Base-by-base conservation (phyloP, 2,113 vertebrate genomes). In the Elachura formosa region DNA sequence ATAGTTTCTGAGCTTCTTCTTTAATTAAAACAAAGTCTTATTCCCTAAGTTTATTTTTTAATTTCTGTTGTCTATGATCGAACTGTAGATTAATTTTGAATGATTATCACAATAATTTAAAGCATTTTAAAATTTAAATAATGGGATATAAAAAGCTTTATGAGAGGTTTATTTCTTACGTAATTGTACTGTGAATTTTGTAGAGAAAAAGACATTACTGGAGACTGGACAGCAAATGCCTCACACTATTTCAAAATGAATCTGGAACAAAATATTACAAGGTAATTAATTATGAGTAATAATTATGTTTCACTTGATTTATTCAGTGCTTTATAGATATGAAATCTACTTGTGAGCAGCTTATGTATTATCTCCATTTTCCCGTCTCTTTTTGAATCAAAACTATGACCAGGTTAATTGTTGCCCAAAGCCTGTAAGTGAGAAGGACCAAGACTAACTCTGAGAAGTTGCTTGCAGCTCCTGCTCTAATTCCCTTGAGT, bases 141-240 rank as follows among this genome's bases (percentile, higher is more conserved):
- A 72, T 61, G 0, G 1, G 18, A 31, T 61, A 69, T 43, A 3
- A 40, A 64, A 76, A 59, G 24, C 23, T 10, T 5, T 48, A 5
- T 9, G 5, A 71, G 21, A 74, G 14, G 15, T 77, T 89, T 89
- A 33, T 94, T 92, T 41, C 38, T 84, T 62, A 84, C 5, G 3
- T 79, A 89, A 92, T 73, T 81, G 33, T 96, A 11, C 31, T 93
- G 8, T 94, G 34, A 87, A 18, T 98, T 94, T 97, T 97, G 82
- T 97, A 99, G 99, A 98, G 99, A 96, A 99, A 99, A 97, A 98
- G 99, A 94, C 99, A 99, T 98, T 99, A 99, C 93, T 99, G 99
- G 99, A 99, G 99, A 93, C 97, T 99, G 96, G 99, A 99, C 97
- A 99, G 99, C 98, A 99, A 99, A 97, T 99, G 98, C 96, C 97